phyloP scores from a whole-genome alignment of 2,888 invertebrate genomes.

The Apamea epomidion region DNA sequence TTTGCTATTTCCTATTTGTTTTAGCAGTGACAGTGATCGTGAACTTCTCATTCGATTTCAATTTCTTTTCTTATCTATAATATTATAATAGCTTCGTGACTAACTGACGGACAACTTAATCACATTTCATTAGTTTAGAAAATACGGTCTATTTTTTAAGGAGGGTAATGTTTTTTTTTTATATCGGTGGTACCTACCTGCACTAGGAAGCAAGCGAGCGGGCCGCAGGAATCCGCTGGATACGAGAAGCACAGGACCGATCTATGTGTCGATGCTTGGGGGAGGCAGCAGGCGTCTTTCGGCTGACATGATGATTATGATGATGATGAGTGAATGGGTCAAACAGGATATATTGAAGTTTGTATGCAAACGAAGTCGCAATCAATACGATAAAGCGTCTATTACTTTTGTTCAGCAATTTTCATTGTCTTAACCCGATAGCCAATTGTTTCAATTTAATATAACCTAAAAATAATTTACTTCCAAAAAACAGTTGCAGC shows the following conservation, averaged over 20 bases:
- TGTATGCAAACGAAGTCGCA: background rate
- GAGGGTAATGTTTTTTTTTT: background rate
- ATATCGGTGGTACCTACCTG: background rate
- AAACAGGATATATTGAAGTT: too few relatives aligned
- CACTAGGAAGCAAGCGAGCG: background rate
- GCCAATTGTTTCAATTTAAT: background rate
- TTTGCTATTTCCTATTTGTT: conserved; percentile 48
- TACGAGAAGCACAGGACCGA: background rate
- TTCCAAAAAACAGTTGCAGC: conserved; percentile 38
- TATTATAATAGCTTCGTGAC: background rate
- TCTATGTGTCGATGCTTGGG: background rate
- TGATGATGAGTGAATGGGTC: background rate
- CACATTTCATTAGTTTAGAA: background rate
- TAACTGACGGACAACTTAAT: background rate
- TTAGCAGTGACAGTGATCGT: conserved; percentile 46
- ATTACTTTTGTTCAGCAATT: background rate
- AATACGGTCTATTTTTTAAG: background rate
- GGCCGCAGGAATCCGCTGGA: background rate
- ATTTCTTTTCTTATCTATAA: conserved; percentile 30
- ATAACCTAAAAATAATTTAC: conserved; percentile 7
- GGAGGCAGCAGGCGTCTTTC: background rate
- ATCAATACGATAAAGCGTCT: background rate
- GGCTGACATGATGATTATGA: background rate
- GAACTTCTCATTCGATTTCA: conserved; percentile 34
- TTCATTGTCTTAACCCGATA: background rate